These are phyloP conservation scores for Corynorhinus townsendii DNA, from an alignment of 2,113 vertebrate species.

Conservation along the genomic window DNA sequence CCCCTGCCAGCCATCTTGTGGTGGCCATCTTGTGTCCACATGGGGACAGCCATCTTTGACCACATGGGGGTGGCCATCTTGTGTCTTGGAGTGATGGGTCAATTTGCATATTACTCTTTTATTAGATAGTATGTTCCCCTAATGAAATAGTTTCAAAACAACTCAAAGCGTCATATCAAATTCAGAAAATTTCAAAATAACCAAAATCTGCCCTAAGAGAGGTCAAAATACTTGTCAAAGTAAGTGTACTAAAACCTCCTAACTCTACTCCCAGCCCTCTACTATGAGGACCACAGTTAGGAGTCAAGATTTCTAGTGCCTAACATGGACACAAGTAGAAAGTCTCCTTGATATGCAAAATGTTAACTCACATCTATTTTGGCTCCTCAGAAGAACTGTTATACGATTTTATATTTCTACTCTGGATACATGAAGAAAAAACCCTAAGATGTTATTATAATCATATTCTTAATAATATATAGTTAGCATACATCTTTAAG, in stretches of 20 bases:
- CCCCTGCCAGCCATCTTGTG: too few relatives aligned
- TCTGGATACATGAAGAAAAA: background rate
- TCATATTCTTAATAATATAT: background rate
- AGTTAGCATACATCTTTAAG: background rate
- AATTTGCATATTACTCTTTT: too few relatives aligned
- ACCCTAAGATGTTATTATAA: background rate
- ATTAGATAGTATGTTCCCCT: background rate
- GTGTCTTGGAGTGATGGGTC: too few relatives aligned
- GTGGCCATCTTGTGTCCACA: too few relatives aligned
- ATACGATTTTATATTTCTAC: background rate
- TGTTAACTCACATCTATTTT: background rate
- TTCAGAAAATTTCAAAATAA: background rate
- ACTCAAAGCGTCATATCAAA: background rate
- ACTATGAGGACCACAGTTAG: background rate
- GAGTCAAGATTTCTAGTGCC: background rate
- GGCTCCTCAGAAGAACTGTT: background rate
- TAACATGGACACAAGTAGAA: background rate
- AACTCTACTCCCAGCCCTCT: background rate
- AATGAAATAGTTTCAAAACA: constrained; percentile 6
- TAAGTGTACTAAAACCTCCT: background rate
- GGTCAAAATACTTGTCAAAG: background rate
- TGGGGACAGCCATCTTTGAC: too few relatives aligned
- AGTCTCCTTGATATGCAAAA: background rate
- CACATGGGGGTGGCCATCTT: too few relatives aligned
- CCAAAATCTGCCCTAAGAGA: background rate